A percentile compares a stretch with the other conserved stretches of the same genome.
phyloP scores from a whole-genome alignment of 2,797 vertebrate genomes.

The Sphenopsis melanotis region DNA sequence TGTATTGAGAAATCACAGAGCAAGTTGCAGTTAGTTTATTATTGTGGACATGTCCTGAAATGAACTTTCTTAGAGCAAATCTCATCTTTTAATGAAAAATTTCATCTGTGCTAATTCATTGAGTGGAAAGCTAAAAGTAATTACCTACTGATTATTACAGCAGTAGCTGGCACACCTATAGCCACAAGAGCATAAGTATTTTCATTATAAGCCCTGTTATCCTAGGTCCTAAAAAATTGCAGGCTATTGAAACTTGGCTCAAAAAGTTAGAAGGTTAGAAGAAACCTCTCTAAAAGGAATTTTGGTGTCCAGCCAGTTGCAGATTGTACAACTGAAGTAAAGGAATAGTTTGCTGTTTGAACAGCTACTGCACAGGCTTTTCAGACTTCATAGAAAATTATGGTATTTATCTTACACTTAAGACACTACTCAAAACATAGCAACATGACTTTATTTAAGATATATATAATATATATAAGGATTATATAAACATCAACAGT shows the following conservation, averaged over 20 bases:
- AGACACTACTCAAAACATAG: neutral
- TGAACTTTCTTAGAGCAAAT: neutral
- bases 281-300: neutral
- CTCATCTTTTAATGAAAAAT: slow-evolving; percentile 9
- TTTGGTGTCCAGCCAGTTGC: neutral
- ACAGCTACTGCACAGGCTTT: neutral
- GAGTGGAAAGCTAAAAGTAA: neutral
- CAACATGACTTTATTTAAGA: neutral
- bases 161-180: neutral
- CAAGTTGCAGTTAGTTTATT: neutral
- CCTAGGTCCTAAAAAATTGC: neutral
- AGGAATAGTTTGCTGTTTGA: neutral
- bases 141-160: neutral
- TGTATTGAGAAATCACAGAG: neutral
- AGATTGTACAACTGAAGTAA: neutral
- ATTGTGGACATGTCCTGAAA: neutral
- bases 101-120: neutral
- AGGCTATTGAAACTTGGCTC: neutral
- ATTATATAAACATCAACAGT: neutral
- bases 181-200: neutral
- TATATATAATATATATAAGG: neutral
- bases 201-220: neutral
- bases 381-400: neutral
- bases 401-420: neutral
- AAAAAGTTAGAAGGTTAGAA: neutral